Base-by-base conservation (phyloP, 2,888 invertebrate genomes). In the Ryuthela nishihirai region DNA sequence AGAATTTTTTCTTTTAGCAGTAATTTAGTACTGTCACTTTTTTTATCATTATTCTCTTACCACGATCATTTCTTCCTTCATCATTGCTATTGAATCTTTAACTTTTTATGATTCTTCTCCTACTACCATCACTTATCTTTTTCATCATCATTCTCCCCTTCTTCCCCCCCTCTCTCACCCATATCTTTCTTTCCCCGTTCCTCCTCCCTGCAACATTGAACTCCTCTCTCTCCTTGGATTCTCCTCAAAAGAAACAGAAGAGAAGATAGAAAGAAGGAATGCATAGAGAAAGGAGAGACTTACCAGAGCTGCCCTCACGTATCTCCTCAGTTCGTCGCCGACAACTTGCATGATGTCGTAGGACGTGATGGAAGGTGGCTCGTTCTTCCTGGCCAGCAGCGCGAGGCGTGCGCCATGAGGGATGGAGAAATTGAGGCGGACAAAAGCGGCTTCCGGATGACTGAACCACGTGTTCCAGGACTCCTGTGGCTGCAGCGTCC, bases 401-500 rank as follows among this genome's bases (percentile, higher is more conserved):
- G 94, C 98, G 73, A 98, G 55, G n/a, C 67, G 58, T 9, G 65
- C 42, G 34, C 68, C 65, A 10, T 65, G 65, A 4, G 73, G 70
- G 35, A 75, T 56, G 76, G 86, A 87, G 76, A 94, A 90, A 77
- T 95, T 93, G 74, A 95, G 93, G 74, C 89, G 88, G 47, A 97
- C 88, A 77, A 92, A 93, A 43, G 90, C 87, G 52, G 92, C 87
- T 77, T 92, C 88, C 62, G 89, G 88, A 76, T 94, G 93, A 77
- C 89, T 92, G 77, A 97, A 93, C 77, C 93, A 92, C 85, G 93
- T 90, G 77, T 93, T 92, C 94, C 94, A 94, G 76, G 94, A 94
- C 74, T 92, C 88, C 78, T 93, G 92, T 65, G 94, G 87, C 71
- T 87, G 87, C 72, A 97, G 89, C 77, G 88, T 87, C 77, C 89